Conservation (phyloP, 2,113 vertebrate species). For the Petaurus breviceps region DNA sequence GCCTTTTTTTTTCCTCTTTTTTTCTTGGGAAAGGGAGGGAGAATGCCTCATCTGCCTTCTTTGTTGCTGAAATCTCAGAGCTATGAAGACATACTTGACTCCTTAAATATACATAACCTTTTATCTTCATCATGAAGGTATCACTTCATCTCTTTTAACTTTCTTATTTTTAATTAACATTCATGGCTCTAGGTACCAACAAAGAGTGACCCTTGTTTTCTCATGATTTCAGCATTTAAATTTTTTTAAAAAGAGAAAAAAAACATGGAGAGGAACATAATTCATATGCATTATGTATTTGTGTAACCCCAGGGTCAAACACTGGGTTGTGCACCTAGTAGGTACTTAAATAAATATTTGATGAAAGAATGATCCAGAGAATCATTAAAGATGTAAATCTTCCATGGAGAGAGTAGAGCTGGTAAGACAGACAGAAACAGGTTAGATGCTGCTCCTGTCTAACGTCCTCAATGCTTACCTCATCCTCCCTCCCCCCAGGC, state of each 20-base stretch:
- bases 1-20: background rate
- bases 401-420: background rate
- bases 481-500: background rate
- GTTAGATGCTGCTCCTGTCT: background rate
- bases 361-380: background rate
- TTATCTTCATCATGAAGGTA: slow-evolving; percentile 34
- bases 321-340: background rate
- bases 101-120: slow-evolving; percentile 35
- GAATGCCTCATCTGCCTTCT: slow-evolving; percentile 57
- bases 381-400: background rate
- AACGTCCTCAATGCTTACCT: background rate
- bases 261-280: background rate
- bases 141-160: slow-evolving; percentile 43
- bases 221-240: background rate
- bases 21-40: rapidly evolving
- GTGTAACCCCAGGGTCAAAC: background rate
- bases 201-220: slow-evolving; percentile 63
- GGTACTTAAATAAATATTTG: background rate
- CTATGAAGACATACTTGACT: slow-evolving; percentile 46
- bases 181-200: slow-evolving; percentile 49
- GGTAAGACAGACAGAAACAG: background rate
- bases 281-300: background rate
- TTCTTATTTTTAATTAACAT: slow-evolving; percentile 66
- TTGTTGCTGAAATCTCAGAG: slow-evolving; percentile 63
- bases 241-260: background rate